Evolutionary conservation across 2,113 vertebrate species (phyloP).

Genomic region (Megaceryle torquata): DNA sequence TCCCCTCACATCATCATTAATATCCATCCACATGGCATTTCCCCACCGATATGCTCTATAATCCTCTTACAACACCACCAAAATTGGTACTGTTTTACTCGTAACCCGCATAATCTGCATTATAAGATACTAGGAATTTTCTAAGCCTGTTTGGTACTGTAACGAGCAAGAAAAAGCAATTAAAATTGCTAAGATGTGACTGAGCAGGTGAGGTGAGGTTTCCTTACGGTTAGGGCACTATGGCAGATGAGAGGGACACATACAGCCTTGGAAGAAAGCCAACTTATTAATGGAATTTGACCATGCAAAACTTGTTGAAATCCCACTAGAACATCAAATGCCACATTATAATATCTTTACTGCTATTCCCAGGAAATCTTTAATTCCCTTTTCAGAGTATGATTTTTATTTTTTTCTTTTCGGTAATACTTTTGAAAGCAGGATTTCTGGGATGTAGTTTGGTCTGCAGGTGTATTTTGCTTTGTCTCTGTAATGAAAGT

Average conservation of each 20-base stretch:
- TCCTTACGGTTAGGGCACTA: conserved; percentile 41
- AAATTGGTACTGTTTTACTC: background rate
- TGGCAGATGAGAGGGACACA: conserved; percentile 62
- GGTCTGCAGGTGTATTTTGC: background rate
- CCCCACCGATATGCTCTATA: background rate
- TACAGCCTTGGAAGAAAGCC: conserved; percentile 60
- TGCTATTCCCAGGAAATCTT: conserved; percentile 8
- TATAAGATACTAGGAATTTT: background rate
- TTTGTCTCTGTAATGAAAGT: background rate
- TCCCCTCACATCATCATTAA: background rate
- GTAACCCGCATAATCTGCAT: background rate
- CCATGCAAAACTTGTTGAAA: conserved; percentile 73
- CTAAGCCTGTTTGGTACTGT: conserved; percentile 18
- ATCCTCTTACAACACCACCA: background rate
- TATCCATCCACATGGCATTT: background rate
- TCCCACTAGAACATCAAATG: conserved; percentile 65
- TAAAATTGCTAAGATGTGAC: conserved; percentile 54
- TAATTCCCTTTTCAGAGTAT: background rate
- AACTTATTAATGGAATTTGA: conserved; percentile 74
- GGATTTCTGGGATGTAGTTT: background rate
- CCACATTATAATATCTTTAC: conserved; percentile 62
- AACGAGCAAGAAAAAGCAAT: conserved; percentile 57
- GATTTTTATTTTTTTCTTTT: background rate
- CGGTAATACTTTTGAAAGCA: background rate
- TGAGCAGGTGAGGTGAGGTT: conserved; percentile 64